Percentiles rank a stretch among this genome's conserved stretches.
These are phyloP conservation scores for Isoperla grammatica DNA, from an alignment of 2,888 invertebrate genomes.

Conservation along the genomic window DNA sequence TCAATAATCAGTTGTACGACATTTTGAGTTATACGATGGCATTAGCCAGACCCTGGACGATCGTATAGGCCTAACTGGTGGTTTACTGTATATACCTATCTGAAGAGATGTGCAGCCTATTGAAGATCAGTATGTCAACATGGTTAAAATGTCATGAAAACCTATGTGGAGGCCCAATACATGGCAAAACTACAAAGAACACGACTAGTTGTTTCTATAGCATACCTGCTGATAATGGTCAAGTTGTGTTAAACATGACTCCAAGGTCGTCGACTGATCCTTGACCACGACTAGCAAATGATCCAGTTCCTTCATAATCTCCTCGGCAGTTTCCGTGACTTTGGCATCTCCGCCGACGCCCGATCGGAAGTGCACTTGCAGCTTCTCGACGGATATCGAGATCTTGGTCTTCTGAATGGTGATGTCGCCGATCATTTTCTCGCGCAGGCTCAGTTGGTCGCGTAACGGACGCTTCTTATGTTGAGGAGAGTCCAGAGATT, in stretches of 20 bases:
- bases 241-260: slow-evolving; percentile 73
- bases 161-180: no score
- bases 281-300: slow-evolving; percentile 55
- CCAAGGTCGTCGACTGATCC: slow-evolving; percentile 61
- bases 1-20: no score
- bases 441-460: slow-evolving; percentile 78
- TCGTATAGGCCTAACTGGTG: no score
- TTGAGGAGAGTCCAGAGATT: slow-evolving; percentile 70
- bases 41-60: no score
- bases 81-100: no score
- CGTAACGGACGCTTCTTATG: slow-evolving; percentile 81
- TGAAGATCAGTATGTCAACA: no score
- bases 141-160: no score
- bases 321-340: slow-evolving; percentile 65
- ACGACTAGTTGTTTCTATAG: no score
- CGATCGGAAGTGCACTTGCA: slow-evolving; percentile 84
- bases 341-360: slow-evolving; percentile 75
- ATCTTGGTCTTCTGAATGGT: slow-evolving; percentile 87
- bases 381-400: slow-evolving; percentile 80
- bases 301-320: slow-evolving; percentile 64
- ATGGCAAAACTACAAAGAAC: no score
- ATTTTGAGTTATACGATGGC: no score
- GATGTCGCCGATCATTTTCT: slow-evolving; percentile 81
- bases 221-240: slow-evolving; percentile 75
- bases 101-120: no score